Percentiles rank a stretch among this genome's conserved stretches.
Conservation (phyloP, 2,797 vertebrate genomes). For the Semotilus atromaculatus region DNA sequence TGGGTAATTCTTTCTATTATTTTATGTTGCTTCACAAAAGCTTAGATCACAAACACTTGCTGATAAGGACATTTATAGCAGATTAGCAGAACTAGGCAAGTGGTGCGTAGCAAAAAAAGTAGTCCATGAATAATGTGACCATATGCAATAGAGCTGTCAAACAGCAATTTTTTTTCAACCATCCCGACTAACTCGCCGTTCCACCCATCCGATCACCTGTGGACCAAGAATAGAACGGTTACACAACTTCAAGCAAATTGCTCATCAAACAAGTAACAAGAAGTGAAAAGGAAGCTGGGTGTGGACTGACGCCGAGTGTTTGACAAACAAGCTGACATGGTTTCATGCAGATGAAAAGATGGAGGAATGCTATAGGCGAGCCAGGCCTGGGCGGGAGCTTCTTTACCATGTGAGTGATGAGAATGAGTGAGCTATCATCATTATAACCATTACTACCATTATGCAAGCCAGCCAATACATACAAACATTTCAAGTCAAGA, state of each 20-base stretch:
- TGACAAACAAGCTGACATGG: slow-evolving; percentile 26
- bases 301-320: slow-evolving; percentile 13
- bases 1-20: background rate
- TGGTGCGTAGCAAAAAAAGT: background rate
- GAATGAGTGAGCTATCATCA: slow-evolving; percentile 8
- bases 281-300: slow-evolving; percentile 3
- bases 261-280: background rate
- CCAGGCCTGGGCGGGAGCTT: background rate
- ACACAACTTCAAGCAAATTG: background rate
- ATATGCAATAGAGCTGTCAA: background rate
- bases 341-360: slow-evolving; percentile 20
- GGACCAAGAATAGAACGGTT: background rate
- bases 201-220: background rate
- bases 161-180: background rate
- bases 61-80: background rate
- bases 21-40: background rate
- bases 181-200: background rate
- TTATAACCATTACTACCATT: slow-evolving; percentile 23
- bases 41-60: background rate
- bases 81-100: background rate
- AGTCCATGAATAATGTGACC: background rate
- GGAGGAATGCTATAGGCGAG: background rate
- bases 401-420: background rate
- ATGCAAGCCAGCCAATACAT: slow-evolving; percentile 31
- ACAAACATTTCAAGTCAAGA: slow-evolving; percentile 21